Conservation (phyloP, 92 coral and sea anemone species). For the Umimayanthus kanabou region DNA sequence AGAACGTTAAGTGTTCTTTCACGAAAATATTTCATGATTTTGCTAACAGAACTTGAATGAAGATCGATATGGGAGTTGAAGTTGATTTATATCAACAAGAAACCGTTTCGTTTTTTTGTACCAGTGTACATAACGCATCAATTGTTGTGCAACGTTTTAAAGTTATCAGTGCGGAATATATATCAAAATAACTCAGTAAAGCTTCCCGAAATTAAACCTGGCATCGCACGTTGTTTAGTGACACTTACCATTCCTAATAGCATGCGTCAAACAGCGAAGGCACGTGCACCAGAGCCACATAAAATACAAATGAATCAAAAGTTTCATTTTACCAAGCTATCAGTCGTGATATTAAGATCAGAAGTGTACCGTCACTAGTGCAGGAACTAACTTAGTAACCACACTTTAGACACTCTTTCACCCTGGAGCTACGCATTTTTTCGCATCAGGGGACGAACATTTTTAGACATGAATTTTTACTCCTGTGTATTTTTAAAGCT, state of each 20-base stretch:
- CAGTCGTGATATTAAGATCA: background rate
- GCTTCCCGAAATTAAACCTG: no score
- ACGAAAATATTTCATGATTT: no score
- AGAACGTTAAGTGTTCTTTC: no score
- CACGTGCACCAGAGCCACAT: background rate
- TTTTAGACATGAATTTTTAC: background rate
- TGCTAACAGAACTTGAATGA: background rate
- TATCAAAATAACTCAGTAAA: background rate
- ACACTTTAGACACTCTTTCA: no score
- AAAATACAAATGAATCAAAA: no score
- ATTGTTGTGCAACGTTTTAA: background rate
- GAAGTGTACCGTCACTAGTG: background rate
- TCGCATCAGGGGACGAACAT: background rate
- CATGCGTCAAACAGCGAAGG: conserved; percentile 3
- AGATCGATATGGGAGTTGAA: no score
- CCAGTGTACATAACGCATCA: background rate
- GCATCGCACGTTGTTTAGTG: background rate
- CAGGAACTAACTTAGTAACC: no score
- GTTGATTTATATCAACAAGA: no score
- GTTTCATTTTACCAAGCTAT: background rate
- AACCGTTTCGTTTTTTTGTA: no score
- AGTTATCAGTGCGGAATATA: background rate
- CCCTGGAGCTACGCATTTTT: background rate
- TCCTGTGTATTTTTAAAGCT: background rate
- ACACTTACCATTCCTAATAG: conserved; percentile 10